Base-by-base conservation (phyloP, 2,888 invertebrate genomes). In the Apoderus coryli region DNA sequence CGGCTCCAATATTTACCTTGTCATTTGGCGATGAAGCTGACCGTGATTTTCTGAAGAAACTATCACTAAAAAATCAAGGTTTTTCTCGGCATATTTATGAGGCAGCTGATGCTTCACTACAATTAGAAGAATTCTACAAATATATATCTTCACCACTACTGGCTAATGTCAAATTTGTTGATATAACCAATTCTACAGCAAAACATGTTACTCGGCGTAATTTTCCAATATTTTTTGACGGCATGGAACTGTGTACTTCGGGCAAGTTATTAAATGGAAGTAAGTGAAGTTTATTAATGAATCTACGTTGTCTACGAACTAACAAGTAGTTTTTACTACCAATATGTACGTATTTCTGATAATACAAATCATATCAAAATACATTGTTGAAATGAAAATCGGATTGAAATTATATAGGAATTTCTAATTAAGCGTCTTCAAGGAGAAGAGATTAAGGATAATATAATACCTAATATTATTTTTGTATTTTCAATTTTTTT, bases 21-120 rank as follows among this genome's bases (percentile, higher is more conserved):
- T 76, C 74, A n/a, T 77, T 80, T 46, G 79, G 79, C 2, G 64
- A 66, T 34, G 72, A 69, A 33, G 75, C 76, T 0, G 73, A 78
- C 50, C 66, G 69, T 42, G 56, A 62, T 12, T 73, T 79, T 52
- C 54, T 81, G 12, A 68, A 72, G 44, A 69, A 69, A 47, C 48
- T 80, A 25, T 69, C 78, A 0, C 56, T 70, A 10, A 65, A 68
- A 35, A 77, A 76, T 54, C 61, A 61, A 15, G 80, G 76, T 3
- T 72, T 76, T 52, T 68, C 72, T 44, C 59, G 76, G 2, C 70
- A 72, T 50, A 77, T 81, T 40, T 77, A 77, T 55, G 76, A 74
- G 50, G 73, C 69, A n/a, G 63, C 72, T 0, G 76, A 76, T 49
- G 72, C 76, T 2, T 64, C 67, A 37, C 52, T 72, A 23, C 78